Conservation (phyloP, 2,113 vertebrate species). For the Perca fluviatilis region DNA sequence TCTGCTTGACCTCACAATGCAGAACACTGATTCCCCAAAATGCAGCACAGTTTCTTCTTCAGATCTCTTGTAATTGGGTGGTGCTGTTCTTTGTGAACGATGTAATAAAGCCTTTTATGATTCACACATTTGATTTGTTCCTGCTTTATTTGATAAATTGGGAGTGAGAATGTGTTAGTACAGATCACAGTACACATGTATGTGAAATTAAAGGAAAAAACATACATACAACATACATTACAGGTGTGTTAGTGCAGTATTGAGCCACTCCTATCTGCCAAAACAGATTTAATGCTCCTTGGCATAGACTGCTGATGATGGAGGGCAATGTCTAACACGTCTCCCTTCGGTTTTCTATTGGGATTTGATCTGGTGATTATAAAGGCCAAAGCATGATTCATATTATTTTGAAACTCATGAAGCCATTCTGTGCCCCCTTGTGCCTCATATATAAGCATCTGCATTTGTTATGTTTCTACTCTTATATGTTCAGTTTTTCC, state of each 20-base stretch:
- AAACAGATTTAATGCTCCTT: background rate
- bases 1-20: conserved; percentile 25
- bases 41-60: conserved; percentile 9
- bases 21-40: conserved; percentile 7
- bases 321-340: background rate
- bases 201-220: background rate
- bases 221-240: background rate
- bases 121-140: conserved; percentile 19
- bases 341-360: background rate
- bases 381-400: background rate
- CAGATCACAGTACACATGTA: background rate
- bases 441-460: background rate
- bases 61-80: conserved; percentile 7
- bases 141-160: no score
- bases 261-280: background rate
- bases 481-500: background rate
- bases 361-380: background rate
- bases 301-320: background rate
- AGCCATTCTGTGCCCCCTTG: background rate
- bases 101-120: background rate
- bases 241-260: background rate
- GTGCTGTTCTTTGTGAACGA: conserved; percentile 14
- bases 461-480: background rate
- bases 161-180: background rate
- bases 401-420: background rate